Conservation (phyloP, 1,140 invertebrate genomes). For the Octopus bimaculoides region DNA sequence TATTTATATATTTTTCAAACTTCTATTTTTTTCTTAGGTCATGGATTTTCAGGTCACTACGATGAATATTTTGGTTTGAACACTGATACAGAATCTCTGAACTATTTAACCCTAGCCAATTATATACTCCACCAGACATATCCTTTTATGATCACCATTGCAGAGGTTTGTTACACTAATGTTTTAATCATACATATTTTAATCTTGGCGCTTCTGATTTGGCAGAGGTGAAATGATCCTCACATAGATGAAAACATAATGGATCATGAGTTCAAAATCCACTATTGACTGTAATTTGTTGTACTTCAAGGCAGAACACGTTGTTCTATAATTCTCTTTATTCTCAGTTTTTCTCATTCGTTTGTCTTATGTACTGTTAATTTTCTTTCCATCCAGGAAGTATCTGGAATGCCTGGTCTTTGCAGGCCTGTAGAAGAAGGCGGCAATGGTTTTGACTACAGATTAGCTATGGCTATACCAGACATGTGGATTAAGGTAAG, state of each 20-base stretch:
- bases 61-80: conserved; percentile 97
- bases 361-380: not conserved
- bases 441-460: conserved; percentile 94
- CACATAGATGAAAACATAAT: too few relatives aligned
- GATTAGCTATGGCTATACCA: conserved; percentile 96
- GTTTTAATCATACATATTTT: too few relatives aligned
- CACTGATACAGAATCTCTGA: conserved; percentile 92
- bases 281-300: too few relatives aligned
- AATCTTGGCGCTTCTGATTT: too few relatives aligned
- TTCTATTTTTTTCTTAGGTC: conserved; percentile 43
- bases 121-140: conserved; percentile 83
- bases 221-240: too few relatives aligned
- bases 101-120: conserved; percentile 96
- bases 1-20: not conserved
- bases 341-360: too few relatives aligned
- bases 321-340: too few relatives aligned
- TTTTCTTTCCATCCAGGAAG: conserved; percentile 68
- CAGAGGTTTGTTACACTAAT: conserved; percentile 69
- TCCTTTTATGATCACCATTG: conserved; percentile 82
- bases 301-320: too few relatives aligned
- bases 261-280: too few relatives aligned
- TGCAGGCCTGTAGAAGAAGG: conserved; percentile 92
- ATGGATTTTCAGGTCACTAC: conserved; percentile 92
- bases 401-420: conserved; percentile 96
- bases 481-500: conserved; percentile 95